phyloP scores from a whole-genome alignment of 2,888 invertebrate genomes.

The Liopterus haemorrhoidalis region DNA sequence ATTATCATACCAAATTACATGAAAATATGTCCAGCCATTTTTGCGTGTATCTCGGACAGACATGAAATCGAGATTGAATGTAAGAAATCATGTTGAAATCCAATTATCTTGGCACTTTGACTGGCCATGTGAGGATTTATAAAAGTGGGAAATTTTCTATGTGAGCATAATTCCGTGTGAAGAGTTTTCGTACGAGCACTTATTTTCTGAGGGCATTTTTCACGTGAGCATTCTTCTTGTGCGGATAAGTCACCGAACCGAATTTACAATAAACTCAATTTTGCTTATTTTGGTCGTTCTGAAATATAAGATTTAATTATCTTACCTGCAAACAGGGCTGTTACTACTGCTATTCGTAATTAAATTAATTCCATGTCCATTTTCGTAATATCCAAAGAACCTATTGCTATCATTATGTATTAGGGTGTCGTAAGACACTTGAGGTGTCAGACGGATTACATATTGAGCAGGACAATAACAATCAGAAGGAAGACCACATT shows the following conservation, averaged over 20 bases:
- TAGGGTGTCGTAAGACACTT: slow-evolving; percentile 35
- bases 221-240: too few species aligned
- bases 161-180: too few species aligned
- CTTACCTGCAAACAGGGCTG: slow-evolving; percentile 37
- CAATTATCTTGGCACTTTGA: background rate
- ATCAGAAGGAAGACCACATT: slow-evolving; percentile 36
- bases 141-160: too few species aligned
- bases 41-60: too few species aligned
- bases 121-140: slow-evolving; percentile 21
- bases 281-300: slow-evolving; percentile 9
- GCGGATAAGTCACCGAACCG: too few species aligned
- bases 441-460: slow-evolving; percentile 38
- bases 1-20: too few species aligned
- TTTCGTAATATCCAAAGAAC: slow-evolving; percentile 39
- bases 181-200: too few species aligned
- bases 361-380: slow-evolving; percentile 36
- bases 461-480: slow-evolving; percentile 40
- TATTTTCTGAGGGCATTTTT: too few species aligned
- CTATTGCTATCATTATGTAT: slow-evolving; percentile 38
- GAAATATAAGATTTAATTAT: slow-evolving; percentile 17
- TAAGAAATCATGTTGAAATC: too few species aligned
- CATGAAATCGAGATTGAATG: too few species aligned
- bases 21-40: too few species aligned
- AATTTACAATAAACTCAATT: too few species aligned
- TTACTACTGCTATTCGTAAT: slow-evolving; percentile 40